Base-by-base conservation (phyloP, 2,113 vertebrate genomes). In the Acanthisitta chloris region DNA sequence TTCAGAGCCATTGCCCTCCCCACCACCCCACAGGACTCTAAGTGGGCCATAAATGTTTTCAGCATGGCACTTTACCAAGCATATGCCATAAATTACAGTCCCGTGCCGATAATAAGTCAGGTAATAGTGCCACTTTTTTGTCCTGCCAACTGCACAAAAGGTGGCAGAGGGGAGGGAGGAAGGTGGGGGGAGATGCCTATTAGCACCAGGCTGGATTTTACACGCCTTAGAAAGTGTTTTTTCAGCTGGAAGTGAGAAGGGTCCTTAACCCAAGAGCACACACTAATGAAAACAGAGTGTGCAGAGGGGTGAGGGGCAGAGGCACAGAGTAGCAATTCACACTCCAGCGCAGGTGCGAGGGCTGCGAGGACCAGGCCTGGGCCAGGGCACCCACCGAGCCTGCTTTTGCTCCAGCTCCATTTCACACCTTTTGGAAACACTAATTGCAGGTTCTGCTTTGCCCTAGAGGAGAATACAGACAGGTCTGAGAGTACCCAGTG, bases 121-220 rank as follows among this genome's bases (percentile, higher is more conserved):
- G 95, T 94, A 96, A 97, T 90, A 96, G 93, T 16, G 0, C 72
- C 91, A 88, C 86, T 92, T 93, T 95, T 96, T 96, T 96, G 93
- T 95, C 93, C 92, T 83, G 84, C 86, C 95, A 96, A 93, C 92
- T 86, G 81, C 95, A 96, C 76, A 88, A 95, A 96, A 96, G 92
- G 95, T 94, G 93, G 94, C 92, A 94, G 81, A 91, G 58, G 51
- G 81, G 76, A 78, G 85, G 72, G 91, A 89, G 67, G 84, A 48
- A 67, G 57, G 93, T 1, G 19, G 72, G 71, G 88, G 88, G 57
- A 69, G 89, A 93, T 0, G 33, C 92, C 94, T 97, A 86, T 97
- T 97, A 97, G 96, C 94, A 87, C 91, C 81, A 90, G 82, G 89
- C 92, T 96, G 90, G 65, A 77, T 95, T 97, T 97, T 97, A 97